Evolutionary conservation across 92 coral and sea anemone genomes (phyloP).

Genomic region (Phenganax marumi): DNA sequence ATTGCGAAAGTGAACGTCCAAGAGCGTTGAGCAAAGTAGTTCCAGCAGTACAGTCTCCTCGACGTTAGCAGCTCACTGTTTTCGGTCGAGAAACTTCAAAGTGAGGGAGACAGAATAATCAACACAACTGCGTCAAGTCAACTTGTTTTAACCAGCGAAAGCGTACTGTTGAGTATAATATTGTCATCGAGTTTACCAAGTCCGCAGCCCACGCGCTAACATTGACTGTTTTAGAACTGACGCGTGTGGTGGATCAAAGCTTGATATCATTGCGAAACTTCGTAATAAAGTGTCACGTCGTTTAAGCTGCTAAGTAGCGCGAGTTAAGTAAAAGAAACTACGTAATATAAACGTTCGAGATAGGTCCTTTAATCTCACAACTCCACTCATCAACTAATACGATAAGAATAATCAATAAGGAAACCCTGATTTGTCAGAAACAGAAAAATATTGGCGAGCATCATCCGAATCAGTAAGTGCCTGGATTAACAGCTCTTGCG

Average conservation of each 20-base stretch:
- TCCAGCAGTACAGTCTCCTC: too few relatives aligned
- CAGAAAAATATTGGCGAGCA: background rate
- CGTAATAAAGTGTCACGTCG: background rate
- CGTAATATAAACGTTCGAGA: background rate
- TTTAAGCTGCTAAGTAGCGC: background rate
- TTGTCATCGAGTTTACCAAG: background rate
- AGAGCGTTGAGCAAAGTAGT: too few relatives aligned
- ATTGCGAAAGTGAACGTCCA: too few relatives aligned
- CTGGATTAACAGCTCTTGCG: background rate
- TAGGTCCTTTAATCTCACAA: background rate
- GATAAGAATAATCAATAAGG: constrained; percentile 6
- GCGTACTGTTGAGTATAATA: too few relatives aligned
- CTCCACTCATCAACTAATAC: constrained; percentile 16
- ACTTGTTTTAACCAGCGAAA: too few relatives aligned
- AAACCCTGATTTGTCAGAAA: background rate
- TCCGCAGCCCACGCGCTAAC: background rate
- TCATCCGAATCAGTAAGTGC: background rate
- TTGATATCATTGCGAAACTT: background rate
- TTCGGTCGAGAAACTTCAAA: too few relatives aligned
- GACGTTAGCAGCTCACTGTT: too few relatives aligned
- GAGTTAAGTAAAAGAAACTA: background rate
- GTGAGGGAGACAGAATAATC: too few relatives aligned
- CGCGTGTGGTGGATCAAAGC: background rate
- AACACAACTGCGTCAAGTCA: too few relatives aligned
- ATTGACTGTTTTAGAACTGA: constrained; percentile 2